Conservation (phyloP, 2,797 vertebrate species). For the Hemibagrus guttatus region DNA sequence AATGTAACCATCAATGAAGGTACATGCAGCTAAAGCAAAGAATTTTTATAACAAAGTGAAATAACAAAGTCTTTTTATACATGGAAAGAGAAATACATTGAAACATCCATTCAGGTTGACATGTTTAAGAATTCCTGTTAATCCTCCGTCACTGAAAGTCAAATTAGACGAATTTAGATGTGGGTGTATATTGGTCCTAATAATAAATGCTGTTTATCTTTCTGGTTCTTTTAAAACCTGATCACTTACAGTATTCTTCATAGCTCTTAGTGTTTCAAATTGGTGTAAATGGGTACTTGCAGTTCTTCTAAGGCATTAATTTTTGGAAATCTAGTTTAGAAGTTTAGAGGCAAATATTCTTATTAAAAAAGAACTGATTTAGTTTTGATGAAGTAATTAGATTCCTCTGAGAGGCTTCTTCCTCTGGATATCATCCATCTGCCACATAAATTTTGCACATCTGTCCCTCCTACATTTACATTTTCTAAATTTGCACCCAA, state of each 20-base stretch:
- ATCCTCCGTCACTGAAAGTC: background rate
- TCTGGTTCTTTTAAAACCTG: background rate
- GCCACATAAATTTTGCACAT: background rate
- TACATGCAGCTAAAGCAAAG: background rate
- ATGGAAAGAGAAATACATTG: background rate
- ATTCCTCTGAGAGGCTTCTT: background rate
- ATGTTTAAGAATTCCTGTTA: background rate
- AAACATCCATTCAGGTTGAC: background rate
- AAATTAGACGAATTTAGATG: background rate
- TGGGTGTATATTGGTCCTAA: background rate
- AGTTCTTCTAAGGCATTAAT: background rate
- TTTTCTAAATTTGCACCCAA: background rate
- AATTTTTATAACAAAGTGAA: background rate
- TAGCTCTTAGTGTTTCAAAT: slow-evolving; percentile 9
- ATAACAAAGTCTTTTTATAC: background rate
- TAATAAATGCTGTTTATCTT: background rate
- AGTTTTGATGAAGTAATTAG: background rate
- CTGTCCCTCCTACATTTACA: background rate
- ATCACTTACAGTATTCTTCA: slow-evolving; percentile 15
- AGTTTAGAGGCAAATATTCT: slow-evolving; percentile 9
- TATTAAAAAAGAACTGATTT: slow-evolving; percentile 22
- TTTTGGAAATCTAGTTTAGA: too few relatives aligned
- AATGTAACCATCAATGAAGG: background rate
- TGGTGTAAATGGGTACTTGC: too few relatives aligned
- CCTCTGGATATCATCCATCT: background rate